phyloP scores from a whole-genome alignment of 2,888 invertebrate genomes.

The Gari tellinella region DNA sequence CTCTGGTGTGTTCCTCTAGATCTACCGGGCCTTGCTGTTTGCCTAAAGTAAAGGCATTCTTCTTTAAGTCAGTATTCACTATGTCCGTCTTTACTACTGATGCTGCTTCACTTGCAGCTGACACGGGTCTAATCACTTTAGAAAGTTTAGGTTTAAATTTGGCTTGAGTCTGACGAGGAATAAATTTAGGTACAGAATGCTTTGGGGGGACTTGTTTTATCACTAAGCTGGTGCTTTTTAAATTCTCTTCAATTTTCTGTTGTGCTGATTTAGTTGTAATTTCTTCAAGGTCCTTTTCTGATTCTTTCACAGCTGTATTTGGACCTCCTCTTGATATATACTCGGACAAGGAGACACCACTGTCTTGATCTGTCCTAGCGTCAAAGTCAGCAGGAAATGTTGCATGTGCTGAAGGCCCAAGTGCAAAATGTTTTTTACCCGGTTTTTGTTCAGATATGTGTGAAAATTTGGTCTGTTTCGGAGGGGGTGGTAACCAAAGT shows the following conservation, averaged over 20 bases:
- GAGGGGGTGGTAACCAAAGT: slow-evolving; percentile 58
- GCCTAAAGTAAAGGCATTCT: slow-evolving; percentile 73
- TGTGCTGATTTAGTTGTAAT: slow-evolving; percentile 10
- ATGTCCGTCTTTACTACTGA: slow-evolving; percentile 28
- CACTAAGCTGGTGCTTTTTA: slow-evolving; percentile 33
- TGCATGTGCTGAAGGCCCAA: slow-evolving; percentile 73
- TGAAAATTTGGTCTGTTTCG: slow-evolving; percentile 33
- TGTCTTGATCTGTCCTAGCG: slow-evolving; percentile 46
- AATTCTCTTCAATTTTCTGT: slow-evolving; percentile 48
- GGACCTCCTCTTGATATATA: neutral
- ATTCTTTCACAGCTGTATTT: neutral
- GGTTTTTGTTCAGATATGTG: neutral
- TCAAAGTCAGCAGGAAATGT: slow-evolving; percentile 69
- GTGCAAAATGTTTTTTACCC: slow-evolving; percentile 64
- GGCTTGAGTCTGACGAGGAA: slow-evolving; percentile 74
- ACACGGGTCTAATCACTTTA: neutral
- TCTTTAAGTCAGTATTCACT: slow-evolving; percentile 63
- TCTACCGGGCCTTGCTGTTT: slow-evolving; percentile 69
- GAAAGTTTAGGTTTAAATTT: slow-evolving; percentile 21
- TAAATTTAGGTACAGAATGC: slow-evolving; percentile 68
- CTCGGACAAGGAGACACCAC: neutral
- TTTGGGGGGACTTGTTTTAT: slow-evolving; percentile 64
- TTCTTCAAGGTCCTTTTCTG: slow-evolving; percentile 5
- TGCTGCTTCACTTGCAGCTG: neutral
- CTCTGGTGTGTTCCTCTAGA: slow-evolving; percentile 17